These are phyloP conservation scores for Myrmecobius fasciatus DNA, from an alignment of 2,113 vertebrate genomes.

Conservation along the genomic window DNA sequence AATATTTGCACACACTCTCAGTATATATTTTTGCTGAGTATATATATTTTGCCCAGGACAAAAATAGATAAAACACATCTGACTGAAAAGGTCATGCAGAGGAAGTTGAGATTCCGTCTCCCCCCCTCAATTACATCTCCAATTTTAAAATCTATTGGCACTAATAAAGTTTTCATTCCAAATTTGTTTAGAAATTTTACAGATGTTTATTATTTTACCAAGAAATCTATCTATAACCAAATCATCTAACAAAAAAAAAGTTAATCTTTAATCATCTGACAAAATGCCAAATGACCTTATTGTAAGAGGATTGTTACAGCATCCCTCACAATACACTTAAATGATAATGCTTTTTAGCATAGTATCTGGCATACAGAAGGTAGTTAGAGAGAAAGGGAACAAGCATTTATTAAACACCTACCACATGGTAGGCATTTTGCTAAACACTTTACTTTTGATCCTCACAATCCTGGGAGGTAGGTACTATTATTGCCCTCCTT, in stretches of 20 bases:
- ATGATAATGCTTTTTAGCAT: background rate
- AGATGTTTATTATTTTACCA: background rate
- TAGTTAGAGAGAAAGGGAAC: background rate
- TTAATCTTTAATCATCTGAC: background rate
- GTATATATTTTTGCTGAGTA: background rate
- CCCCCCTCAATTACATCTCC: background rate
- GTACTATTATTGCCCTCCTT: background rate
- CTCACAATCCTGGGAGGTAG: background rate
- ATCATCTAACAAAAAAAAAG: background rate
- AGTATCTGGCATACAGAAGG: background rate
- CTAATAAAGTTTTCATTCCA: background rate
- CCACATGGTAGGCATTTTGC: background rate
- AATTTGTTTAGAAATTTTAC: background rate
- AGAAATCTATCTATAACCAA: background rate
- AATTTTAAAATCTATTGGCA: background rate
- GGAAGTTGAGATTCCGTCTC: background rate
- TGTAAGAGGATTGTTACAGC: background rate
- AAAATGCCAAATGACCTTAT: background rate
- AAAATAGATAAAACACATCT: background rate
- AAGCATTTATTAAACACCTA: background rate
- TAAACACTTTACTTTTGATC: background rate
- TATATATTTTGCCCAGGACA: background rate
- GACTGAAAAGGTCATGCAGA: background rate
- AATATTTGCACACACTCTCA: background rate
- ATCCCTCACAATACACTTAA: background rate